Conservation (phyloP, 1,140 invertebrate genomes). For the Drosophila teissieri region DNA sequence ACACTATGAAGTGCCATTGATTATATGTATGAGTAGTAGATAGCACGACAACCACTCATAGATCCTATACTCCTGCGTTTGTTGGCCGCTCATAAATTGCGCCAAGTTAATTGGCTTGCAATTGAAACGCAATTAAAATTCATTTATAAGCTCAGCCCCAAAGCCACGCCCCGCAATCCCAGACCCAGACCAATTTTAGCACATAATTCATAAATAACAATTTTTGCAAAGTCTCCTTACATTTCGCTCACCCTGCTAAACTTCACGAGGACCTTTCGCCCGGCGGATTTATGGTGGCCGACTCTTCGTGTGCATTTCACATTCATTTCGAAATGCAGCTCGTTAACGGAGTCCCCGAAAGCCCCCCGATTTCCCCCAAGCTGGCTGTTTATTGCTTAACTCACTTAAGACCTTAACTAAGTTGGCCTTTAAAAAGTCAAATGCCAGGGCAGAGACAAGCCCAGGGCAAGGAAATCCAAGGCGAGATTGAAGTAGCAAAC, state of each 20-base stretch:
- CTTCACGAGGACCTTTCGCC: constrained; percentile 29
- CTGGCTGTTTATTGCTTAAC: constrained; percentile 48
- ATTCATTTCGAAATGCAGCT: constrained; percentile 76
- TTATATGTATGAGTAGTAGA: background rate
- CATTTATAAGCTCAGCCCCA: constrained; percentile 58
- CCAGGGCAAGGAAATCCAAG: constrained; percentile 22
- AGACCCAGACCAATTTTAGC: constrained; percentile 43
- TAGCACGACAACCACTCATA: constrained; percentile 3
- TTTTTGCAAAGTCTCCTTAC: constrained; percentile 8
- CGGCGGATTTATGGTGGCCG: constrained; percentile 41
- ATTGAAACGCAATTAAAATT: constrained; percentile 77
- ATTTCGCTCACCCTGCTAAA: constrained; percentile 5
- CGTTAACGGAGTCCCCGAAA: constrained; percentile 42
- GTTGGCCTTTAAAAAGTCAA: constrained; percentile 79
- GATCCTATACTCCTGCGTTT: background rate
- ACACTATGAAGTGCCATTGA: background rate
- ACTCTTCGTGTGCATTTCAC: constrained; percentile 76
- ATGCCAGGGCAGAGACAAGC: constrained; percentile 40
- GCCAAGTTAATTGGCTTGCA: constrained; percentile 65
- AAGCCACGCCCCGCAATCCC: background rate
- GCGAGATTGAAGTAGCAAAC: constrained; percentile 64
- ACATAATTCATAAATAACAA: constrained; percentile 60
- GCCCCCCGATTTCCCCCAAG: constrained; percentile 1
- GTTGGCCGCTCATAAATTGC: constrained; percentile 26
- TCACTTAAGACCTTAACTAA: constrained; percentile 56